Percentiles rank a stretch among this genome's conserved stretches.
These are phyloP conservation scores for Rhabdornis inornatus DNA, from an alignment of 2,113 vertebrate species.

Conservation along the genomic window DNA sequence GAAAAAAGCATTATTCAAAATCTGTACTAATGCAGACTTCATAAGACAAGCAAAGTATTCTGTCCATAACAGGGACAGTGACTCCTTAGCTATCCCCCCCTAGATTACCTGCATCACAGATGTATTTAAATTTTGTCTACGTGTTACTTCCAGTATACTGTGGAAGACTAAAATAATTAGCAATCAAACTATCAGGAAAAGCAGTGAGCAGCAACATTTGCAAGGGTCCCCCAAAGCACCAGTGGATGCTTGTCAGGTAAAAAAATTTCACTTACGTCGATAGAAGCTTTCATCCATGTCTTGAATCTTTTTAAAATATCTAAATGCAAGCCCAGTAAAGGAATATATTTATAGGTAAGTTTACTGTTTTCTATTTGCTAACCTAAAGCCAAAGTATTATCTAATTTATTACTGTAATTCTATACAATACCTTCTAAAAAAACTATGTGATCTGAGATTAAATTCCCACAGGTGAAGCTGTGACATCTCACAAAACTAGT, in stretches of 20 bases:
- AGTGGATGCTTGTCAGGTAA: not conserved
- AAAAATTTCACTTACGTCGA: conserved; percentile 80
- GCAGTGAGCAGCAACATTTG: not conserved
- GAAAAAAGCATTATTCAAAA: not conserved
- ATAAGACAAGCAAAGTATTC: not conserved
- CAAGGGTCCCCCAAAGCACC: not conserved
- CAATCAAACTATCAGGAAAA: not conserved
- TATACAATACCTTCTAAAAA: not conserved
- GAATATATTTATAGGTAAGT: conserved; percentile 14
- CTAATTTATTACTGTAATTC: not conserved
- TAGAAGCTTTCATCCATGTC: conserved; percentile 94
- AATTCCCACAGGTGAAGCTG: not conserved
- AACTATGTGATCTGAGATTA: not conserved
- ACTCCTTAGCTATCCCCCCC: not conserved
- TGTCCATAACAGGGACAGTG: not conserved
- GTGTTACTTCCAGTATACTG: not conserved
- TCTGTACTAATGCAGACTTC: not conserved
- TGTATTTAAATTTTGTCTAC: not conserved
- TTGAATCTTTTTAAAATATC: conserved; percentile 96
- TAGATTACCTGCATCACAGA: not conserved
- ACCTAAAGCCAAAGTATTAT: not conserved
- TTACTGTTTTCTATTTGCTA: not conserved
- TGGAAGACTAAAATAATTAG: not conserved
- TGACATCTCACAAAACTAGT: not conserved
- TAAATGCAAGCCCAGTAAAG: conserved; percentile 71